Evolutionary conservation across 2,888 invertebrate genomes (phyloP), one percentile per base, ranked within the genome.

Genomic region (Aphodius sticticus): DNA sequence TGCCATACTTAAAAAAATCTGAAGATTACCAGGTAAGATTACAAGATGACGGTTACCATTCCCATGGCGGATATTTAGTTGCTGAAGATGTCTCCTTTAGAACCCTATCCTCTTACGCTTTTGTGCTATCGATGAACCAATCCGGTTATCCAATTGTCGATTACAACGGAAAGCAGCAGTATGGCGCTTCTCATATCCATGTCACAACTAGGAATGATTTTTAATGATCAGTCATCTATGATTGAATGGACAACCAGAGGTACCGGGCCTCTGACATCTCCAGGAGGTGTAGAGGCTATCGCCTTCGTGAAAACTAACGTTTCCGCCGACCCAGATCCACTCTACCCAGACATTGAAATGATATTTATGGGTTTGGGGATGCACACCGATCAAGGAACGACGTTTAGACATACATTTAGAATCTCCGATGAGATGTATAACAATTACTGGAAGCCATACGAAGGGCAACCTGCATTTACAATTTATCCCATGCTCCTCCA

Each of bases 401-500:
- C 85, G 9, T 86, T 84, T 80, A 84, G 85, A 77, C 86, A 83
- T 78, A 90, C 90, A 84, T 91, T 94, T 86, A 91, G 92, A 7
- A 90, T 94, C 38, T 90, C 90, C 15, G 90, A 92, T 0, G 88
- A 91, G 53, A 88, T 92, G 16, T 93, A 92, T 84, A 85, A 92
- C 16, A 87, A 88, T 76, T 90, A 93, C 53, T 94, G 92, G 86
- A 90, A 90, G 75, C 89, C 91, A 0, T 86, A 94, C 15, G 91
- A 91, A 76, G 88, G 88, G 9, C 87, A 83, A 79, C 82, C 81
- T 35, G 85, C 85, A 0, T 86, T 84, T 83, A 83, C 81, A 79
- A 86, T 94, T 0, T 92, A 94, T 82, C 95, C 95, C 0, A 94
- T 95, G 90, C 86, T 95, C 38, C 92, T 95, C 87, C 91, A 94